Percentiles rank a stretch among this genome's conserved stretches.
Evolutionary conservation across 2,888 invertebrate genomes (phyloP).

Genomic region (Pheosia tremula): DNA sequence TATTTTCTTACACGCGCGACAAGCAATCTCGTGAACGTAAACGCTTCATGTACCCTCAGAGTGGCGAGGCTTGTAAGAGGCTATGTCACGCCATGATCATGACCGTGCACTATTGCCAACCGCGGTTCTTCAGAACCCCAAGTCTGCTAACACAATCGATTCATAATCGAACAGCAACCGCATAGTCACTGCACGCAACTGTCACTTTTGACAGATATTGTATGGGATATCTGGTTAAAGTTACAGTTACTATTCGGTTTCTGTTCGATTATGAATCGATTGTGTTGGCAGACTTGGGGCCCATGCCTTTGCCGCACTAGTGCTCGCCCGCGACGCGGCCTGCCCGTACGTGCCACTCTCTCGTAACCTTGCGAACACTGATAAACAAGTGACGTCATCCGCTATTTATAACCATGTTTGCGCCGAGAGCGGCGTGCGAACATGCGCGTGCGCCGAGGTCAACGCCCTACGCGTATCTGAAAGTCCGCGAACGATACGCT

Average conservation of each 20-base stretch:
- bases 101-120: not conserved
- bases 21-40: not conserved
- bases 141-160: no score
- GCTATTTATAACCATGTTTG: slow-evolving; percentile 73
- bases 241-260: no score
- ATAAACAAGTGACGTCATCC: slow-evolving; percentile 81
- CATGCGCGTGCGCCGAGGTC: slow-evolving; percentile 72
- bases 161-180: no score
- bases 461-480: slow-evolving; percentile 63
- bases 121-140: not conserved
- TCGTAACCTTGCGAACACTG: slow-evolving; percentile 81
- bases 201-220: no score
- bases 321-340: slow-evolving; percentile 42
- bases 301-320: not conserved
- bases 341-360: slow-evolving; percentile 46
- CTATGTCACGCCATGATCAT: not conserved
- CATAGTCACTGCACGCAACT: no score
- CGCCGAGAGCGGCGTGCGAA: slow-evolving; percentile 57
- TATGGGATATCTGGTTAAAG: no score
- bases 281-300: no score
- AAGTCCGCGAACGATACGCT: slow-evolving; percentile 55
- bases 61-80: not conserved
- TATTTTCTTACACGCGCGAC: not conserved
- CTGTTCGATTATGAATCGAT: no score
- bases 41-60: not conserved